Conservation (phyloP, 2,888 invertebrate species). For the Resseliella maxima region DNA sequence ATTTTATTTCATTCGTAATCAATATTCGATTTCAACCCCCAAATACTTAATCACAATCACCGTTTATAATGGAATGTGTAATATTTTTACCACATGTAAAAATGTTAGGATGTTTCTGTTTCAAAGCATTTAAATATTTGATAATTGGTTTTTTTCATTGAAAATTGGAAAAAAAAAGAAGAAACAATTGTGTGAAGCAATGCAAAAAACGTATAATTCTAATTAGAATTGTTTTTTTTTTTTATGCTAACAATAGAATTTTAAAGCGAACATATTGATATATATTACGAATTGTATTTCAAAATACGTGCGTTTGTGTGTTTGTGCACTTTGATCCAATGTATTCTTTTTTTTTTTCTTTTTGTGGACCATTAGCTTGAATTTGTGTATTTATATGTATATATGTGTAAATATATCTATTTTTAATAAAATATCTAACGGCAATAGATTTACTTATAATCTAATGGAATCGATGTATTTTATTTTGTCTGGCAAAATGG, state of each 20-base stretch:
- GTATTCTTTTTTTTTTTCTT: neutral
- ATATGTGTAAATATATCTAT: neutral
- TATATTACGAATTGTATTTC: no score
- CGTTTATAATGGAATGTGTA: neutral
- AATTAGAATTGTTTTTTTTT: neutral
- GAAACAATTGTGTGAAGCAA: no score
- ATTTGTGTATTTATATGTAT: neutral
- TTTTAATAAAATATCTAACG: no score
- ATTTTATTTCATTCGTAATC: neutral
- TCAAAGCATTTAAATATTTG: no score
- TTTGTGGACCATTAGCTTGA: neutral
- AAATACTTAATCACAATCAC: neutral
- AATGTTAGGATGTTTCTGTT: neutral
- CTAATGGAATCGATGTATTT: neutral
- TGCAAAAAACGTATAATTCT: no score
- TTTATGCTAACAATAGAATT: neutral
- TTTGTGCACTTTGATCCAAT: neutral
- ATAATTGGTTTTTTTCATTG: no score
- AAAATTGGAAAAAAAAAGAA: no score
- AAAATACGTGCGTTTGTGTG: no score
- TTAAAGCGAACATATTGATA: neutral
- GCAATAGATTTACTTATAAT: neutral
- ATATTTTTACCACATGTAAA: no score
- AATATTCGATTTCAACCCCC: no score
- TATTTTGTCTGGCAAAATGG: neutral